These are phyloP conservation scores for Ophioninae sp. DNA, from an alignment of 2,888 invertebrate genomes.

Conservation along the genomic window DNA sequence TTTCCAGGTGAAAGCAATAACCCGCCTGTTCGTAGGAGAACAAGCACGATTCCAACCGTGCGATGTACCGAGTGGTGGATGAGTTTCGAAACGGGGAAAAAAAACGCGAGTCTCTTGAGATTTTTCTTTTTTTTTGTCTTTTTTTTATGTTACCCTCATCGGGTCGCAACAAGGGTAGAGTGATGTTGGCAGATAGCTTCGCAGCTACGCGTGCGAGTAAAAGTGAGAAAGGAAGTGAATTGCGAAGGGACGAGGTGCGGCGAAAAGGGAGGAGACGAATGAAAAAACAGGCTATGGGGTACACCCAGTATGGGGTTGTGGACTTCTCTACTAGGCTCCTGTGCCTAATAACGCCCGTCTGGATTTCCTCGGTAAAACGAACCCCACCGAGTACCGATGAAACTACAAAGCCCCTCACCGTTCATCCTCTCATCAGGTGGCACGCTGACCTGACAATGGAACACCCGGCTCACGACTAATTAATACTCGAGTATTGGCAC, in stretches of 20 bases:
- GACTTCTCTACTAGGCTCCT: conserved; percentile 38
- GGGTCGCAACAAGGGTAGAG: conserved; percentile 45
- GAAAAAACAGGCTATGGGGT: conserved; percentile 55
- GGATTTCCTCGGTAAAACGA: conserved; percentile 50
- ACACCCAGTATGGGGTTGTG: conserved; percentile 15
- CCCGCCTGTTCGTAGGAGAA: background rate
- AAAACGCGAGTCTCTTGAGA: conserved; percentile 33
- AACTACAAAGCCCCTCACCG: conserved; percentile 6
- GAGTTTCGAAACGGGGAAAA: conserved; percentile 19
- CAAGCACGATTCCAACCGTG: conserved; percentile 1
- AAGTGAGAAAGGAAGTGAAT: conserved; percentile 34
- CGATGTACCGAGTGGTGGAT: background rate
- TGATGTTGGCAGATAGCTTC: conserved; percentile 42
- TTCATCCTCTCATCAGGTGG: conserved; percentile 9
- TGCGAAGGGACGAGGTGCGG: conserved; percentile 22
- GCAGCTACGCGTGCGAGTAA: conserved; percentile 20
- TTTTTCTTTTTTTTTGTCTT: conserved; percentile 13
- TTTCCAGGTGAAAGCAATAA: conserved; percentile 34
- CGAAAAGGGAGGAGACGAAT: conserved; percentile 45
- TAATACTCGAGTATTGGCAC: conserved; percentile 42
- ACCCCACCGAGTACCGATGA: conserved; percentile 48
- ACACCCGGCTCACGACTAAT: conserved; percentile 55
- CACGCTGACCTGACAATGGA: conserved; percentile 56
- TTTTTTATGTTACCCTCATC: conserved; percentile 2
- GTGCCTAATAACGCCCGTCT: conserved; percentile 64